These are phyloP conservation scores for Oscheius myriophilus DNA, from an alignment of 2,888 invertebrate genomes.

Conservation along the genomic window DNA sequence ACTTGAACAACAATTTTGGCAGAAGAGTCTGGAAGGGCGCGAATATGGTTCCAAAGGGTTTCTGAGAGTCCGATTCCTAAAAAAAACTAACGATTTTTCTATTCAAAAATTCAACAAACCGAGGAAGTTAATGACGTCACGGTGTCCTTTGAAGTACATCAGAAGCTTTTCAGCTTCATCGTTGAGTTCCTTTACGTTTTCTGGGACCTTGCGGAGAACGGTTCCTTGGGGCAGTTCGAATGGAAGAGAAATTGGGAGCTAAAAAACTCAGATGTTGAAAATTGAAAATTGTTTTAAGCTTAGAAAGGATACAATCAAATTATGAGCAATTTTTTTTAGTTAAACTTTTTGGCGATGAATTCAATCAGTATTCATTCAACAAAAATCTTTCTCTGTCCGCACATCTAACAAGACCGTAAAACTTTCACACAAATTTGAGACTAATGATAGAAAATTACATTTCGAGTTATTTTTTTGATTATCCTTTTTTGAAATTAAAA, in stretches of 20 bases:
- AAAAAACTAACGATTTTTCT: constrained; percentile 9
- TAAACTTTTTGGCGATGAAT: too few relatives aligned
- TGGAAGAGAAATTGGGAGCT: constrained; percentile 1
- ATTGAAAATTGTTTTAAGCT: too few relatives aligned
- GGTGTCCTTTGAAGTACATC: constrained; percentile 51
- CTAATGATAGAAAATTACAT: too few relatives aligned
- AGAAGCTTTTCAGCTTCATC: constrained; percentile 55
- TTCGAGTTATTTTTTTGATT: too few relatives aligned
- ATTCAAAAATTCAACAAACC: constrained; percentile 14
- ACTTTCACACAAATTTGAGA: too few relatives aligned
- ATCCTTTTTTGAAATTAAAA: too few relatives aligned
- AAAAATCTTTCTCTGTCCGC: too few relatives aligned
- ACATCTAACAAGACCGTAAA: too few relatives aligned
- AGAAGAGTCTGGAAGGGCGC: constrained; percentile 42
- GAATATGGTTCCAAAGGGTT: constrained; percentile 51
- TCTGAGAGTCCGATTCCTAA: constrained; percentile 50
- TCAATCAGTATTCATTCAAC: too few relatives aligned
- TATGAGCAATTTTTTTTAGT: not conserved
- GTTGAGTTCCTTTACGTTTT: constrained; percentile 37
- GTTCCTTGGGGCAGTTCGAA: constrained; percentile 33
- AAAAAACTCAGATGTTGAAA: too few relatives aligned
- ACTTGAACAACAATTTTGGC: constrained; percentile 29
- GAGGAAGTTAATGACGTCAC: constrained; percentile 52
- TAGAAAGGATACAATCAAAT: constrained; percentile 10
- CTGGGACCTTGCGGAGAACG: constrained; percentile 31